Evolutionary conservation across 1,140 invertebrate genomes (phyloP).

Genomic region (Contarinia nasturtii): DNA sequence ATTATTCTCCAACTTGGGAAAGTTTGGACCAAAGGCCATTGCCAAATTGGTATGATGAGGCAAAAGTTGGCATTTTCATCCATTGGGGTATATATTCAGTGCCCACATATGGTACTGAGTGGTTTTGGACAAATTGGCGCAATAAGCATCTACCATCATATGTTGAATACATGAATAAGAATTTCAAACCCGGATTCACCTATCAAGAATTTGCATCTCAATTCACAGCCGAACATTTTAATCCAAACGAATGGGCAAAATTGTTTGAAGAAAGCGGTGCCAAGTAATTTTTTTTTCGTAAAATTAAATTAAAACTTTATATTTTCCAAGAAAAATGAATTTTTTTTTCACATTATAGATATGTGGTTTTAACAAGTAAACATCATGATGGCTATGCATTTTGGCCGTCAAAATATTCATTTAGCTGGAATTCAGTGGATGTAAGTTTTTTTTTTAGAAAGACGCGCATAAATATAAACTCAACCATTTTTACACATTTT

Average conservation of each 20-base stretch:
- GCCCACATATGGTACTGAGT: conserved; percentile 65
- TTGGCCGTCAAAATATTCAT: conserved; percentile 72
- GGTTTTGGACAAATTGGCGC: conserved; percentile 73
- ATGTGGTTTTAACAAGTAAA: conserved; percentile 80
- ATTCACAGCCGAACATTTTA: conserved; percentile 67
- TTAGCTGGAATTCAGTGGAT: conserved; percentile 78
- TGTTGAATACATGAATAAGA: conserved; percentile 47
- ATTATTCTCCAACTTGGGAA: conserved; percentile 52
- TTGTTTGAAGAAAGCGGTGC: conserved; percentile 58
- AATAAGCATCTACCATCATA: conserved; percentile 23
- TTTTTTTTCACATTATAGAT: conserved; percentile 29
- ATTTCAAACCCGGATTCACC: conserved; percentile 58
- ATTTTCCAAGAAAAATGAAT: neutral
- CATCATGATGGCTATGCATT: conserved; percentile 86
- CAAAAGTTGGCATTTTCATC: conserved; percentile 81
- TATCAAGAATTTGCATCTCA: conserved; percentile 73
- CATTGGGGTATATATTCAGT: conserved; percentile 90
- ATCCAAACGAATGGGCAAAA: conserved; percentile 55
- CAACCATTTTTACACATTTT: too few relatives aligned
- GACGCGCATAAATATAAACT: too few relatives aligned
- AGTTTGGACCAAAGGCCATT: conserved; percentile 67
- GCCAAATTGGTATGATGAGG: conserved; percentile 74
- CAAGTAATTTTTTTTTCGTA: conserved; percentile 38
- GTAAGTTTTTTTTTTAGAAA: too few relatives aligned
- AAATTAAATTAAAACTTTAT: neutral